Evolutionary conservation across 2,888 invertebrate genomes (phyloP).

Genomic region (Caenorhabditis wallacei): DNA sequence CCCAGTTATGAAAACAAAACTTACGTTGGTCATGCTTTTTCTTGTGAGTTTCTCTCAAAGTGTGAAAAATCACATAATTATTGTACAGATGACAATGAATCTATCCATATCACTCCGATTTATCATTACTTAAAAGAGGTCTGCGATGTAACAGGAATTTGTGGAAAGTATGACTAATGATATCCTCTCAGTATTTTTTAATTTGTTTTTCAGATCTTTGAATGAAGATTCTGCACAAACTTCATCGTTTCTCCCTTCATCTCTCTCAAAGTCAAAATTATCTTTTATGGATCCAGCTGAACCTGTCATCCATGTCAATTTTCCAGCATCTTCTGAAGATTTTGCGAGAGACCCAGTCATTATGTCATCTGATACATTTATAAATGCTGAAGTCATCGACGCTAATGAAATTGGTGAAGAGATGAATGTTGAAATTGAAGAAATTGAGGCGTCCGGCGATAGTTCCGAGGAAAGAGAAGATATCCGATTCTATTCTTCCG

Average conservation of each 20-base stretch:
- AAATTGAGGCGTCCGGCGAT: background rate
- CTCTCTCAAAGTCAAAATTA: background rate
- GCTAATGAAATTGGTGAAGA: background rate
- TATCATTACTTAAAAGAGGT: constrained; percentile 21
- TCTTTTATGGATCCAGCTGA: constrained; percentile 5
- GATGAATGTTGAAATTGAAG: constrained; percentile 8
- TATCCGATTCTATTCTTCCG: background rate
- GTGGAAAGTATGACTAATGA: constrained; percentile 6
- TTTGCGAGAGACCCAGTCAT: background rate
- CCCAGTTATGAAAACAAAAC: background rate
- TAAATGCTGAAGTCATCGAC: constrained; percentile 14
- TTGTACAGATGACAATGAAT: constrained; percentile 2
- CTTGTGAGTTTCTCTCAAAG: background rate
- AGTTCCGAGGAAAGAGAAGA: background rate
- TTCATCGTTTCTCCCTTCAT: background rate
- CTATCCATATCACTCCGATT: background rate
- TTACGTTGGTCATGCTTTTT: constrained; percentile 6
- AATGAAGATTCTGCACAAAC: background rate
- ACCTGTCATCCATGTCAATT: constrained; percentile 16
- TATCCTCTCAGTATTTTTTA: background rate
- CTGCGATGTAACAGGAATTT: constrained; percentile 28
- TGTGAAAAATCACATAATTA: background rate
- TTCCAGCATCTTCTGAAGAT: background rate
- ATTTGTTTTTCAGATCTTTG: background rate
- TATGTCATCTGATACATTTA: background rate